These are phyloP conservation scores for Mamestra brassicae DNA, from an alignment of 2,888 invertebrate genomes.

Conservation along the genomic window DNA sequence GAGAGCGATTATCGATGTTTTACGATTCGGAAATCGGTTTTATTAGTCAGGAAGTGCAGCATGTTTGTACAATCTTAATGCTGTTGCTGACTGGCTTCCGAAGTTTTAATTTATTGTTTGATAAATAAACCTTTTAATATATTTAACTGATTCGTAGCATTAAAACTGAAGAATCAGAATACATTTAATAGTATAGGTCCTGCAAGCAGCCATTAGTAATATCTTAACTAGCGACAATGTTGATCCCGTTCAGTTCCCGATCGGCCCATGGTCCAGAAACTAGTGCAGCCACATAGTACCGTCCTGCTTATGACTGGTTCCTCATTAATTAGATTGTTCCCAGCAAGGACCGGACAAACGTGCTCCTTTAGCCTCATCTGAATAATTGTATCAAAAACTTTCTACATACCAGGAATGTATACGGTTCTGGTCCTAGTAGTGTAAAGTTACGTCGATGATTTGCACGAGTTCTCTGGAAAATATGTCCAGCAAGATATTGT, in stretches of 20 bases:
- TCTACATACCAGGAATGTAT: conserved; percentile 11
- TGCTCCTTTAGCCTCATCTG: conserved; percentile 27
- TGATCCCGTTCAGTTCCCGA: conserved; percentile 16
- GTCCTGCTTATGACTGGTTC: conserved; percentile 40
- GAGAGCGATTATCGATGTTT: conserved; percentile 35
- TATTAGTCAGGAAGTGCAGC: conserved; percentile 36
- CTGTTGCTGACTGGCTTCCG: not conserved
- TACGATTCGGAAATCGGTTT: conserved; percentile 42
- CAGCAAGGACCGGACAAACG: conserved; percentile 33
- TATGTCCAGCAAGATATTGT: not conserved
- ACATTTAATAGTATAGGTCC: not conserved
- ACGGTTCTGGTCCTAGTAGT: conserved; percentile 2
- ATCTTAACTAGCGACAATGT: conserved; percentile 10
- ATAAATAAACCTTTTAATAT: too few relatives aligned
- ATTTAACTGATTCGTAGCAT: not conserved
- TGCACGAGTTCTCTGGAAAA: not conserved
- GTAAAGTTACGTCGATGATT: not conserved
- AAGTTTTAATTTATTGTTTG: not conserved
- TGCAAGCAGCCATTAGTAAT: not conserved
- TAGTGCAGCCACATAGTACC: conserved; percentile 9
- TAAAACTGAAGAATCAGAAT: not conserved
- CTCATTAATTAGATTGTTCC: conserved; percentile 43
- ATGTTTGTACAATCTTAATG: conserved; percentile 14
- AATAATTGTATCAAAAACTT: conserved; percentile 43
- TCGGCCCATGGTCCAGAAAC: conserved; percentile 22